Conservation (phyloP, 1,140 invertebrate species). For the Drosophila eugracilis region DNA sequence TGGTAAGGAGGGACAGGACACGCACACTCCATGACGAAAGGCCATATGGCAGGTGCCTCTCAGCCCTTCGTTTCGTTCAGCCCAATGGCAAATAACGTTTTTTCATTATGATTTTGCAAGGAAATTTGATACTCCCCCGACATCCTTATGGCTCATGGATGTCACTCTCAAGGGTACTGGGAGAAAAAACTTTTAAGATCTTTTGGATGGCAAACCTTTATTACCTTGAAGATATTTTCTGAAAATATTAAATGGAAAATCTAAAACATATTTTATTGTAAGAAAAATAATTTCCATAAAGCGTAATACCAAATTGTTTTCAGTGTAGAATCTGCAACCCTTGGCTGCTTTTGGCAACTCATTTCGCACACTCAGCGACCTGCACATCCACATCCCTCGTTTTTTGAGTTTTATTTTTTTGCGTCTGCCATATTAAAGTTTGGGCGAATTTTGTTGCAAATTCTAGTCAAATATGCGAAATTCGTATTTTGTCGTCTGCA, state of each 20-base stretch:
- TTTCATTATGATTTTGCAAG: slow-evolving; percentile 46
- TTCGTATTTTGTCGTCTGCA: slow-evolving; percentile 49
- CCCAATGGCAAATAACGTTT: slow-evolving; percentile 36
- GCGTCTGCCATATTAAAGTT: slow-evolving; percentile 32
- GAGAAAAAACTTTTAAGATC: neutral
- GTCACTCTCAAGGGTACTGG: slow-evolving; percentile 11
- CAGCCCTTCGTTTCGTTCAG: slow-evolving; percentile 17
- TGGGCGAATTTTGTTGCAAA: slow-evolving; percentile 45
- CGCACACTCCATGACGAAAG: slow-evolving; percentile 31
- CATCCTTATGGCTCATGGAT: neutral
- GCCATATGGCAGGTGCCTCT: slow-evolving; percentile 47
- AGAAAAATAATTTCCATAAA: too few relatives aligned
- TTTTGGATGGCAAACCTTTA: too few relatives aligned
- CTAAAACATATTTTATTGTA: too few relatives aligned
- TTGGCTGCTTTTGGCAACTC: slow-evolving; percentile 27
- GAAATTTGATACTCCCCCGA: slow-evolving; percentile 45
- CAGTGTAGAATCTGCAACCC: slow-evolving; percentile 37
- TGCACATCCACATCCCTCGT: slow-evolving; percentile 35
- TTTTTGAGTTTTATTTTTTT: too few relatives aligned
- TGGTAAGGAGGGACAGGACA: slow-evolving; percentile 16
- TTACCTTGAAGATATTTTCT: neutral
- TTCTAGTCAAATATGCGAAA: slow-evolving; percentile 45
- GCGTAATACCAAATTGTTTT: neutral
- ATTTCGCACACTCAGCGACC: slow-evolving; percentile 42
- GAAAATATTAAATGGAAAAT: too few relatives aligned